These are phyloP conservation scores for Acrocyrtus sp. DNA, from an alignment of 2,888 invertebrate genomes.

Conservation along the genomic window DNA sequence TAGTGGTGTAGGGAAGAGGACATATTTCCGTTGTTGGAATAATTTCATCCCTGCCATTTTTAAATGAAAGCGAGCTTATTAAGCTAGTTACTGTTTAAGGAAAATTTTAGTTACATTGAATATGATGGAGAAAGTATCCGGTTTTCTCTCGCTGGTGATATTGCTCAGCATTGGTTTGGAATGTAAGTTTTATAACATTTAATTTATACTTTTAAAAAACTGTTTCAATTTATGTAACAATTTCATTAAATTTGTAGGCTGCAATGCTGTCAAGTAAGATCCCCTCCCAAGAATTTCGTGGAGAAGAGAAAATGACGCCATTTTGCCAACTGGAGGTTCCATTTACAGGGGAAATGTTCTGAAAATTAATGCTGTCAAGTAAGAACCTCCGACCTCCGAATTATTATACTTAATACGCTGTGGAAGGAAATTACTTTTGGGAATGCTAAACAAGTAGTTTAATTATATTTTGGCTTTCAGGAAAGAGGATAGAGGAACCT, in stretches of 20 bases:
- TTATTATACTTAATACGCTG: too few species aligned
- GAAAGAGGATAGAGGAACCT: conserved; percentile 92
- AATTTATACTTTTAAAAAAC: background rate
- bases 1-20: background rate
- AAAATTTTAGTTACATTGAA: too few species aligned
- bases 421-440: too few species aligned
- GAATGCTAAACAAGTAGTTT: background rate
- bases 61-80: conserved; percentile 15
- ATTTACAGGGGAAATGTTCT: conserved; percentile 71
- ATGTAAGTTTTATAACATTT: conserved; percentile 11
- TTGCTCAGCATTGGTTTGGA: background rate
- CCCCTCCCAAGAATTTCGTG: conserved; percentile 87
- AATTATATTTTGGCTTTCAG: conserved; percentile 67
- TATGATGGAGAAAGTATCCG: background rate
- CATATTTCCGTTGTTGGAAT: conserved; percentile 20
- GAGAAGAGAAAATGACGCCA: conserved; percentile 93
- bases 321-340: conserved; percentile 89
- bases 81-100: too few species aligned
- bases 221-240: conserved; percentile 3
- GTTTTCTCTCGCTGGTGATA: background rate
- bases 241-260: conserved; percentile 69
- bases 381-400: too few species aligned
- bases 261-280: too few species aligned
- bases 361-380: conserved; percentile 59
- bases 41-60: background rate